Evolutionary conservation across 2,113 vertebrate species (phyloP).

Genomic region (Meles meles): DNA sequence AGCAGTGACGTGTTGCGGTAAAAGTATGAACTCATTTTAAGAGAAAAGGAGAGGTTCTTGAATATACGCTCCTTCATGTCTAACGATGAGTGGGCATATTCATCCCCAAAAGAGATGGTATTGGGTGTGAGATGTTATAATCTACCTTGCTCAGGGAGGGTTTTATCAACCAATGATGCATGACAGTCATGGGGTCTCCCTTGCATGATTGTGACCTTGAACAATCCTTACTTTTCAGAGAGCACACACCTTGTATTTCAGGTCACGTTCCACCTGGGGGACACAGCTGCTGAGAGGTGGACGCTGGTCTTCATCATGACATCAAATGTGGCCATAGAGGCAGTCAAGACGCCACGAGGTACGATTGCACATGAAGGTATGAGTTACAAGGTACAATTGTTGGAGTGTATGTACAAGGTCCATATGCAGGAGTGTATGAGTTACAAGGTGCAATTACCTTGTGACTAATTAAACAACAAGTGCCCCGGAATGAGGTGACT

Average conservation of each 20-base stretch:
- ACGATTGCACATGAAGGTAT: too few species aligned
- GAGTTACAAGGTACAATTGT: too few species aligned
- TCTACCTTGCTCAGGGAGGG: too few species aligned
- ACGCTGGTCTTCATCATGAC: background rate
- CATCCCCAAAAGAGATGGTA: background rate
- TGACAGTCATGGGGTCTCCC: background rate
- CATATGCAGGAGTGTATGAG: too few species aligned
- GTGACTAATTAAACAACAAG: background rate
- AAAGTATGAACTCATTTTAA: rapidly evolving
- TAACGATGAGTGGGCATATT: background rate
- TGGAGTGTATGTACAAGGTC: too few species aligned
- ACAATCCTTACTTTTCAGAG: background rate
- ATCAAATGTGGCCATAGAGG: background rate
- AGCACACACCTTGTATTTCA: background rate
- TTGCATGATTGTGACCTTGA: background rate
- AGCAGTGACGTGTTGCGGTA: rapidly evolving
- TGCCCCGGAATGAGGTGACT: background rate
- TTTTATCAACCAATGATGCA: background rate
- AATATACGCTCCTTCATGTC: background rate
- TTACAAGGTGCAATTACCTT: too few species aligned
- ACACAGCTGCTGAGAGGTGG: background rate
- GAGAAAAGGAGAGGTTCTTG: background rate
- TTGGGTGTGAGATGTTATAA: too few species aligned
- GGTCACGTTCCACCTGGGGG: background rate
- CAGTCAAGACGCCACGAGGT: background rate